phyloP scores from a whole-genome alignment of 2,113 vertebrate genomes.

The Hystrix cristata region DNA sequence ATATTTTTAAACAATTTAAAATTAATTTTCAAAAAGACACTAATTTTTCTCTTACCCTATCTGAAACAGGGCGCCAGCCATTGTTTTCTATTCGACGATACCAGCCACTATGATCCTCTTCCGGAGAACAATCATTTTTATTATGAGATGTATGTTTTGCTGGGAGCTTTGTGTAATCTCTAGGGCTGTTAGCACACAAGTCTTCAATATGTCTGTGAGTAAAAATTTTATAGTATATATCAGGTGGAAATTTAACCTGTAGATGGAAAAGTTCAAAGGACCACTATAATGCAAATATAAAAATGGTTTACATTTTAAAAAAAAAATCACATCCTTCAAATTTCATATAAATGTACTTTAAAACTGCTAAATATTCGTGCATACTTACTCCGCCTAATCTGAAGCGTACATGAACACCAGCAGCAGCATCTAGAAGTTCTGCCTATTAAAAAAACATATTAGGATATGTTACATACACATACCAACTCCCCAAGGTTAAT shows the following conservation, averaged over 20 bases:
- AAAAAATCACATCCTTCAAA: constrained; percentile 26
- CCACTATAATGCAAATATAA: constrained; percentile 22
- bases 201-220: constrained; percentile 91
- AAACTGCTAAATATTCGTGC: not conserved
- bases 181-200: constrained; percentile 91
- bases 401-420: constrained; percentile 88
- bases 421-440: constrained; percentile 89
- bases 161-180: constrained; percentile 85
- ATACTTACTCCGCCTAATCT: constrained; percentile 88
- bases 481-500: not conserved
- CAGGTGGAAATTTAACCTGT: constrained; percentile 90
- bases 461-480: not conserved
- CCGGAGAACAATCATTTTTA: constrained; percentile 50
- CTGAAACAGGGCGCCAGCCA: constrained; percentile 89
- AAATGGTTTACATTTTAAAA: not conserved
- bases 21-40: constrained; percentile 23
- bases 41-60: constrained; percentile 82
- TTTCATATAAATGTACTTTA: constrained; percentile 31
- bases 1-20: constrained; percentile 10
- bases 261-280: constrained; percentile 67
- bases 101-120: constrained; percentile 86
- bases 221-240: constrained; percentile 93
- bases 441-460: constrained; percentile 83
- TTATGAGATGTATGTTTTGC: constrained; percentile 74
- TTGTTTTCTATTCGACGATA: constrained; percentile 92